Percentiles rank a stretch among this genome's conserved stretches.
phyloP scores from a whole-genome alignment of 2,888 invertebrate genomes.

The Xestia ashworthii region DNA sequence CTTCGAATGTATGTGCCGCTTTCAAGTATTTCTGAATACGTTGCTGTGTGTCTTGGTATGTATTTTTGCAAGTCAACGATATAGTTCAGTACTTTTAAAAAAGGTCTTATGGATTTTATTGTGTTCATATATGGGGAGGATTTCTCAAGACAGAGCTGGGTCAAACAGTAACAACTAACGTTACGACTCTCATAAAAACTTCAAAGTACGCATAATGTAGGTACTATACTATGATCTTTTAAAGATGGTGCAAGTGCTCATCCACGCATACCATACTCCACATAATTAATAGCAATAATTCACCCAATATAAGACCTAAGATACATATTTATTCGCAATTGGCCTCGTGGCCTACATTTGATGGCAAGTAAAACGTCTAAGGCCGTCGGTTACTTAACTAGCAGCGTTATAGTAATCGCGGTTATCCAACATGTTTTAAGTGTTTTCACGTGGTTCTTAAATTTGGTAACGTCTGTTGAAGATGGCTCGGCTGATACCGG shows the following conservation, averaged over 20 bases:
- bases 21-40: conserved; percentile 5
- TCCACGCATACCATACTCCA: conserved; percentile 9
- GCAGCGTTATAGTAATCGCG: conserved; percentile 59
- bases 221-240: conserved; percentile 5
- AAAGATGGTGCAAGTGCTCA: conserved; percentile 17
- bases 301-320: conserved; percentile 37
- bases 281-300: conserved; percentile 37
- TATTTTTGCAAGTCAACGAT: conserved; percentile 1
- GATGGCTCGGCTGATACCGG: conserved; percentile 58
- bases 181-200: not conserved
- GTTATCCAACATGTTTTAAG: conserved; percentile 66
- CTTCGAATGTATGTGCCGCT: not conserved
- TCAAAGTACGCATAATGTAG: not conserved
- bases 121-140: not conserved
- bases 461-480: conserved; percentile 62
- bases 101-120: conserved; percentile 8
- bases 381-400: conserved; percentile 68
- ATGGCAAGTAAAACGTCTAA: conserved; percentile 63
- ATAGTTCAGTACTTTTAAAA: conserved; percentile 7
- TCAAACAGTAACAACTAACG: not conserved
- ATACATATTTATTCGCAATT: conserved; percentile 62
- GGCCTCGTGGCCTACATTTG: conserved; percentile 69
- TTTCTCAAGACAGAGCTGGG: not conserved
- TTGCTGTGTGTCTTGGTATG: not conserved
- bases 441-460: conserved; percentile 65